phyloP scores from a whole-genome alignment of 2,113 vertebrate species.

The Promerops cafer region DNA sequence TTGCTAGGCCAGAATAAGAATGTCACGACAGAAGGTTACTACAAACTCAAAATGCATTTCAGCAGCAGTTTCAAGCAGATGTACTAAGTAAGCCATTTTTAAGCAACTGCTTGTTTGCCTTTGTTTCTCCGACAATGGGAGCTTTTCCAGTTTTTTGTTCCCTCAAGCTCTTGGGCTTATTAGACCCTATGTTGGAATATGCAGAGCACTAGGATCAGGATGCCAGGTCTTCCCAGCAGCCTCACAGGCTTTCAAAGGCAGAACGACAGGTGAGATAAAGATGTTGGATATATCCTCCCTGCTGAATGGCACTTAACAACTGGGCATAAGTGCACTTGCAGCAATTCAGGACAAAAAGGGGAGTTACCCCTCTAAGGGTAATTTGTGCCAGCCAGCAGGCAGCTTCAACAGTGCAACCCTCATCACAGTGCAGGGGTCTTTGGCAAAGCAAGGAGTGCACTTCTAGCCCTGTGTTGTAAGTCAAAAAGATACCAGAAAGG shows the following conservation, averaged over 20 bases:
- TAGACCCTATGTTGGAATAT: background rate
- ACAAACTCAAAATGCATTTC: background rate
- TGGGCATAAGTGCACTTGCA: background rate
- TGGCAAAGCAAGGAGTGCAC: background rate
- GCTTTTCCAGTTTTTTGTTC: background rate
- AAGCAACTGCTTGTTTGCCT: background rate
- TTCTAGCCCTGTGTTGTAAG: fast-evolving
- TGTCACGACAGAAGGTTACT: background rate
- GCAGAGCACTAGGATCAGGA: background rate
- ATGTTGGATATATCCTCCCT: background rate
- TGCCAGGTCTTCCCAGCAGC: background rate
- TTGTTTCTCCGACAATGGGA: background rate
- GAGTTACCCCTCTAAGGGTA: background rate
- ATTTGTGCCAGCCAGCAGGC: background rate
- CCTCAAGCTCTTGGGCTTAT: background rate
- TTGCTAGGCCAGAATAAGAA: background rate
- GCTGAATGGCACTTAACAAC: background rate
- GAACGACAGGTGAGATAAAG: background rate
- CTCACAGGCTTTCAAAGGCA: background rate
- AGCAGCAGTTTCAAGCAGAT: background rate
- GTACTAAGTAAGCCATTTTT: background rate
- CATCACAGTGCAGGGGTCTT: background rate
- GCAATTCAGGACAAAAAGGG: background rate
- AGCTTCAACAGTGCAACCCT: background rate
- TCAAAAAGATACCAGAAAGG: background rate